Conservation (phyloP, 30 jellyfish, hydroid and myxozoan species). For the Aurelia aurita region DNA sequence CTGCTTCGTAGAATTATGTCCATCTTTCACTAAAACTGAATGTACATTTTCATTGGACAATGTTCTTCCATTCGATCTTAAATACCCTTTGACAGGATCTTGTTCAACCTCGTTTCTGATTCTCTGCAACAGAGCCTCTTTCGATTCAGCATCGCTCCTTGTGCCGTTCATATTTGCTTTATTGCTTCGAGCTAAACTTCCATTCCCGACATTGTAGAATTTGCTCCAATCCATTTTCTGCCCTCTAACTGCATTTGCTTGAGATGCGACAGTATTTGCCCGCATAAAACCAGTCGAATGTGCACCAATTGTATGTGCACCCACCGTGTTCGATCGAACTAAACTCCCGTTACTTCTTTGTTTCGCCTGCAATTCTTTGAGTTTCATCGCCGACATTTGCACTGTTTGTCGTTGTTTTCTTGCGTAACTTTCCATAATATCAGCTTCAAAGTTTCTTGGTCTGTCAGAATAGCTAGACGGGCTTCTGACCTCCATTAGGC, state of each 20-base stretch:
- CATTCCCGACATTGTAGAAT: slow-evolving; percentile 26
- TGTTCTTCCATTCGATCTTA: neutral
- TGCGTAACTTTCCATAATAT: slow-evolving; percentile 4
- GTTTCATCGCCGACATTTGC: neutral
- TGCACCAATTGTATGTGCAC: neutral
- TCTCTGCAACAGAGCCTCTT: slow-evolving; percentile 50
- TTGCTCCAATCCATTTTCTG: slow-evolving; percentile 37
- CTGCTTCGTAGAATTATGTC: too few species aligned
- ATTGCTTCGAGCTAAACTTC: neutral
- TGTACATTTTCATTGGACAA: slow-evolving; percentile 38
- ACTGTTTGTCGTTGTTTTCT: neutral
- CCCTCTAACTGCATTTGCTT: slow-evolving; percentile 3
- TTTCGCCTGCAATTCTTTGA: neutral
- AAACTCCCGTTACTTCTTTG: neutral
- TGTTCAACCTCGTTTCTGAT: slow-evolving; percentile 48
- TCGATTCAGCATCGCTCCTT: slow-evolving; percentile 44
- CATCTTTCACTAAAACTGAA: neutral
- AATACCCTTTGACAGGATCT: slow-evolving; percentile 31
- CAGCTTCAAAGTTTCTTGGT: slow-evolving; percentile 1
- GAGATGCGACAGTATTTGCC: slow-evolving; percentile 25
- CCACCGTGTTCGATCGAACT: neutral
- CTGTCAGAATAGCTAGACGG: neutral
- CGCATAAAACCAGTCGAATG: slow-evolving; percentile 7
- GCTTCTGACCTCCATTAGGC: neutral
- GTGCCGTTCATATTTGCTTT: too few species aligned